Percentiles rank a stretch among this genome's conserved stretches.
Conservation (phyloP, 1,140 invertebrate species). For the Drosophila auraria region DNA sequence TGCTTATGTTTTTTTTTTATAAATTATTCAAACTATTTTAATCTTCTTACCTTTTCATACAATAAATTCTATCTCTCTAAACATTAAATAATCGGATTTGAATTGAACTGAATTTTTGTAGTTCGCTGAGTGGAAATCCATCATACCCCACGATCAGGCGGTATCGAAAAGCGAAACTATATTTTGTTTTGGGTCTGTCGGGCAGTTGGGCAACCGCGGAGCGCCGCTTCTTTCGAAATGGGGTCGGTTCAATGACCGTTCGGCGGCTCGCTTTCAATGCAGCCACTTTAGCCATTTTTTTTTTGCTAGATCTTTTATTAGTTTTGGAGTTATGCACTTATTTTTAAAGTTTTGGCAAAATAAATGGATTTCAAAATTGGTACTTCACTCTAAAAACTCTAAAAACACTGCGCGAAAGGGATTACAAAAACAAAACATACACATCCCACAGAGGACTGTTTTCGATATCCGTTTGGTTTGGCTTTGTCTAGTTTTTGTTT, state of each 20-base stretch:
- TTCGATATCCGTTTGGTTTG: not conserved
- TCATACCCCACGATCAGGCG: conserved; percentile 1
- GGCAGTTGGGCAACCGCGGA: conserved; percentile 38
- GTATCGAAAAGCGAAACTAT: conserved; percentile 47
- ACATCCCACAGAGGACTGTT: not conserved
- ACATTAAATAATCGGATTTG: no score
- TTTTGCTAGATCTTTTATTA: not conserved
- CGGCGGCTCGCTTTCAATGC: not conserved
- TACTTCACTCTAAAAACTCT: no score
- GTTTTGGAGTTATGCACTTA: no score
- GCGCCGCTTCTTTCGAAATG: conserved; percentile 34
- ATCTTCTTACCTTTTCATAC: no score
- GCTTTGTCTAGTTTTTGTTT: not conserved
- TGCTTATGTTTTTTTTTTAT: no score
- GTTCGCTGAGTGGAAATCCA: not conserved
- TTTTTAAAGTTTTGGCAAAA: no score
- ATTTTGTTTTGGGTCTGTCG: conserved; percentile 44
- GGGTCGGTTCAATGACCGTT: conserved; percentile 34
- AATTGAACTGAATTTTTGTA: not conserved
- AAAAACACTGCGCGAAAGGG: no score
- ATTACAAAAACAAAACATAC: not conserved
- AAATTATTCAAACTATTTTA: no score
- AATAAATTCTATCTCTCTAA: no score
- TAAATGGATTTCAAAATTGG: no score
- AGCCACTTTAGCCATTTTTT: not conserved